Evolutionary conservation across 2,113 vertebrate genomes (phyloP), one percentile per base, ranked within the genome.

Genomic region (Saguinus midas): DNA sequence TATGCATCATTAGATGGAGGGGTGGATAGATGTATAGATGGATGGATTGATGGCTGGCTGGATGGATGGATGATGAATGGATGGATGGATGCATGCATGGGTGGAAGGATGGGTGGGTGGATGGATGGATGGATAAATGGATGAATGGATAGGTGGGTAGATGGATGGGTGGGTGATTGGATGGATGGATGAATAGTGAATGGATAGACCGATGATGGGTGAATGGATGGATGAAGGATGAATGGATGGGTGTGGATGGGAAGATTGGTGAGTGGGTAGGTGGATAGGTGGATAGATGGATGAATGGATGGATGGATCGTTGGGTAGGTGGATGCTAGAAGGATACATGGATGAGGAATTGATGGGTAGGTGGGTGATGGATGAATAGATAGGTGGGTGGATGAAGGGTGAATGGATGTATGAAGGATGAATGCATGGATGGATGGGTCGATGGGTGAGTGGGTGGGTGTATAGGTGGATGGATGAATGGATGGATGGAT

Each of bases 241-340:
- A 18, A 2, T 32, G 45, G 18, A 8, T 50, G 8, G 7, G 20
- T 93, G n/a, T 50, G 11, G 7, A 29, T 93, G n/a, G 27, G 3
- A 57, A 29, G 25, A 35, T 35, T 16, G 35, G 29, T 50, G 37
- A 10, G 3, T 32, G 57, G 11, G 5, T 76, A 7, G 2, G 2
- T 64, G 55, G 27, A 3, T 88, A 0, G 7, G 3, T 57, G 21
- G 1, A 7, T 45, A 37, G 23, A 1, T 57, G 14, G n/a, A 0
- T n/a, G 12, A 0, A 9, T 70, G 79, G 12, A 2, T 57, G 14
- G n/a, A 0, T n/a, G 12, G 0, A 6, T 70, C 57, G 12, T 1
- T 43, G 9, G 9, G 11, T 94, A 10, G 16, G 5, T 81, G 40
- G 21, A 21, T 70, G 27, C 57, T 58, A 58, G 57, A 58, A 25